These are phyloP conservation scores for Teinopalpus imperialis DNA, from an alignment of 2,888 invertebrate genomes.

Conservation along the genomic window DNA sequence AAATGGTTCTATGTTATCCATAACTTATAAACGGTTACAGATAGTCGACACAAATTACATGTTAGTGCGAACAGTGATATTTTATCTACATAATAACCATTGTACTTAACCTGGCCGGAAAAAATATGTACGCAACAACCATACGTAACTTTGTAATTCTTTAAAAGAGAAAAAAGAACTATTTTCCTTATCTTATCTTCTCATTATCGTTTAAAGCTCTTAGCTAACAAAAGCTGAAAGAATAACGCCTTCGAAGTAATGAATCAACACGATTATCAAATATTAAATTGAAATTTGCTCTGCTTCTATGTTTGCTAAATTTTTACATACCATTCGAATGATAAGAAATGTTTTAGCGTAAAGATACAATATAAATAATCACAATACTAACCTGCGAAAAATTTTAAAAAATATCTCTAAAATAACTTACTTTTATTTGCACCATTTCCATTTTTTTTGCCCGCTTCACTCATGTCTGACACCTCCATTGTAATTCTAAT, in stretches of 20 bases:
- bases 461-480: no score
- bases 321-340: slow-evolving; percentile 9
- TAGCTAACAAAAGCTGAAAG: slow-evolving; percentile 8
- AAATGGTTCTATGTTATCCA: slow-evolving; percentile 8
- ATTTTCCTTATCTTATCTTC: slow-evolving; percentile 23
- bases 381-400: no score
- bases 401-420: no score
- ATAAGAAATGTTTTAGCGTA: no score
- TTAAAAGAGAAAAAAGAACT: slow-evolving; percentile 16
- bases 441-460: no score
- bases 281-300: slow-evolving; percentile 15
- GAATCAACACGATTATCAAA: slow-evolving; percentile 20
- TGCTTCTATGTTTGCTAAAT: slow-evolving; percentile 6
- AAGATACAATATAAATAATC: no score
- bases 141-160: slow-evolving; percentile 11
- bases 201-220: slow-evolving; percentile 16
- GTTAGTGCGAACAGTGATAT: slow-evolving; percentile 21
- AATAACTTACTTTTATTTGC: no score
- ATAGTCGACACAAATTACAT: slow-evolving; percentile 24
- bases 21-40: slow-evolving; percentile 14
- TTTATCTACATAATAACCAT: slow-evolving; percentile 23
- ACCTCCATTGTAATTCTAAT: no score
- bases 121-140: slow-evolving; percentile 16
- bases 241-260: slow-evolving; percentile 13
- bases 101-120: slow-evolving; percentile 23